Conservation (phyloP, 92 coral and sea anemone genomes). For the Parazoanthus swiftii region DNA sequence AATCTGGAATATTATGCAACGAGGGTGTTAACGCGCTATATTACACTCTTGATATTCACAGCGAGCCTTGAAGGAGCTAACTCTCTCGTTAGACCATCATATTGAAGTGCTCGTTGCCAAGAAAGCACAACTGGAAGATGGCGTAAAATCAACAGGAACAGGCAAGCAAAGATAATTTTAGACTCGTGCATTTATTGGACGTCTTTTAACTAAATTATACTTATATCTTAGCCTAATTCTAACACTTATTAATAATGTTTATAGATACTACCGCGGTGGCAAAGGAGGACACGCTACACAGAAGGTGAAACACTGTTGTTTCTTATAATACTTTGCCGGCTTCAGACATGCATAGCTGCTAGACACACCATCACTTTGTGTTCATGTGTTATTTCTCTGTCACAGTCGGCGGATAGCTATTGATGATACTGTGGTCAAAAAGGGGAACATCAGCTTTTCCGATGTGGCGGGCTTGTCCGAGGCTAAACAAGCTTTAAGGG, state of each 20-base stretch:
- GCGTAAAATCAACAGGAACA: background rate
- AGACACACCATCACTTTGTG: too few species aligned
- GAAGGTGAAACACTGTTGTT: background rate
- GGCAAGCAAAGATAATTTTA: background rate
- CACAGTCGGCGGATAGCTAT: constrained; percentile 89
- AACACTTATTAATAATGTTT: background rate
- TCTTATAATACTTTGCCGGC: too few species aligned
- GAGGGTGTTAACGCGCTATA: too few species aligned
- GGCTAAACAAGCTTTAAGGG: constrained; percentile 89
- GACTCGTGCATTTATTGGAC: background rate
- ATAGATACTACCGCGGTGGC: background rate
- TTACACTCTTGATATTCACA: constrained; percentile 24
- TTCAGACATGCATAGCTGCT: too few species aligned
- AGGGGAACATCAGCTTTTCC: constrained; percentile 67
- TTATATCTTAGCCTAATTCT: too few species aligned
- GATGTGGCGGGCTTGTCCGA: constrained; percentile 84
- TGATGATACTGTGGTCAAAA: constrained; percentile 82
- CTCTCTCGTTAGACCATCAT: constrained; percentile 69
- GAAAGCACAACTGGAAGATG: constrained; percentile 69
- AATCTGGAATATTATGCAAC: too few species aligned
- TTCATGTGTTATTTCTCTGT: too few species aligned
- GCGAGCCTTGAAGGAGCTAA: constrained; percentile 84
- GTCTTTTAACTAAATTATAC: too few species aligned
- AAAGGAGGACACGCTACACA: background rate
- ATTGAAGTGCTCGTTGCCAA: constrained; percentile 63